phyloP scores from a whole-genome alignment of 2,797 vertebrate genomes.

The Tinamus major region DNA sequence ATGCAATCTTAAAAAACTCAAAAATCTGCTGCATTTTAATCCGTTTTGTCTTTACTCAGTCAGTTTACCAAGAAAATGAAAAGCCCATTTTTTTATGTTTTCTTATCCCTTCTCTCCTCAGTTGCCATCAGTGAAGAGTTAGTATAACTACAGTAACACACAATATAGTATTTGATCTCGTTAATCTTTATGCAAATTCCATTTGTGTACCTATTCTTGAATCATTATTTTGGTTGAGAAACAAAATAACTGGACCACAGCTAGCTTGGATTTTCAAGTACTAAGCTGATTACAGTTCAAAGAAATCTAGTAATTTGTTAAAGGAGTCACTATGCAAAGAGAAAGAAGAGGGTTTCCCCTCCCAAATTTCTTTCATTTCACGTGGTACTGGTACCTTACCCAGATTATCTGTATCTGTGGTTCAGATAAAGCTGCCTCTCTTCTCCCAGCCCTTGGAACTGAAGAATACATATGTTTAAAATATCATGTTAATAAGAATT shows the following conservation, averaged over 20 bases:
- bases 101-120: not conserved
- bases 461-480: not conserved
- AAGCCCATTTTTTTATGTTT: not conserved
- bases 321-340: not conserved
- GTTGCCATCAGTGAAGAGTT: not conserved
- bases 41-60: not conserved
- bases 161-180: not conserved
- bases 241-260: not conserved
- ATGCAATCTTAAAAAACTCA: not conserved
- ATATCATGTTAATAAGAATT: not conserved
- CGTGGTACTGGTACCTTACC: not conserved
- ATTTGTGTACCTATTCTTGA: not conserved
- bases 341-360: not conserved
- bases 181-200: not conserved
- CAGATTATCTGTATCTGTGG: not conserved
- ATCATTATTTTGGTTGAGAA: not conserved
- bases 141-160: not conserved
- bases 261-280: not conserved
- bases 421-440: accelerated
- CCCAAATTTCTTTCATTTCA: not conserved
- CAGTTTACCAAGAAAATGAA: not conserved
- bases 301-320: not conserved
- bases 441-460: not conserved
- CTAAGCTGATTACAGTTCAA: not conserved
- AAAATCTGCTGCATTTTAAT: not conserved